Percentiles rank a stretch among this genome's conserved stretches.
phyloP scores from a whole-genome alignment of 2,888 invertebrate species.

The Ennomos erosarius region DNA sequence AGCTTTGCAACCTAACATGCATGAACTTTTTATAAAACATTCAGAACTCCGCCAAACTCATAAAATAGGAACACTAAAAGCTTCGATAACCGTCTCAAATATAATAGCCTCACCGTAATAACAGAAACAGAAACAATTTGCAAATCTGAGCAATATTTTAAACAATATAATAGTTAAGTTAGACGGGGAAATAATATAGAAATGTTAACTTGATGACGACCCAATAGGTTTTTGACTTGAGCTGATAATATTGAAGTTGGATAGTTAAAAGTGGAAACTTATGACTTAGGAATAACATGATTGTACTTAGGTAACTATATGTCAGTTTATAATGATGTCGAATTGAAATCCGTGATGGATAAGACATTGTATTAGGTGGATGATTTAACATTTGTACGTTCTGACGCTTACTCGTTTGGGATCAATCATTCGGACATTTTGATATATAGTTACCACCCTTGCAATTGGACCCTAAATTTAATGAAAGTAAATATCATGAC shows the following conservation, averaged over 20 bases:
- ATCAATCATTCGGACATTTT: too few species aligned
- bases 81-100: constrained; percentile 24
- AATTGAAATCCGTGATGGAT: too few species aligned
- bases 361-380: too few species aligned
- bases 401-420: too few species aligned
- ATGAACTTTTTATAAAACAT: neutral
- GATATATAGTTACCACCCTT: too few species aligned
- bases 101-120: constrained; percentile 21
- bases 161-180: constrained; percentile 35
- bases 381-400: too few species aligned
- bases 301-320: too few species aligned
- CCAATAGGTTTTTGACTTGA: constrained; percentile 25
- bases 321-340: too few species aligned
- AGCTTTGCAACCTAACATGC: too few species aligned
- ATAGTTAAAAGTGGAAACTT: constrained; percentile 8
- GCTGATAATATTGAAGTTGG: constrained; percentile 22
- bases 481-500: too few species aligned
- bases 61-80: constrained; percentile 27
- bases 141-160: constrained; percentile 37
- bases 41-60: neutral
- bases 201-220: constrained; percentile 22
- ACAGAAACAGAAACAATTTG: constrained; percentile 35
- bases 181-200: constrained; percentile 24
- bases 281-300: constrained; percentile 1
- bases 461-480: too few species aligned